Percentiles rank a stretch among this genome's conserved stretches.
Conservation (phyloP, 2,113 vertebrate genomes). For the Camarhynchus parvulus region DNA sequence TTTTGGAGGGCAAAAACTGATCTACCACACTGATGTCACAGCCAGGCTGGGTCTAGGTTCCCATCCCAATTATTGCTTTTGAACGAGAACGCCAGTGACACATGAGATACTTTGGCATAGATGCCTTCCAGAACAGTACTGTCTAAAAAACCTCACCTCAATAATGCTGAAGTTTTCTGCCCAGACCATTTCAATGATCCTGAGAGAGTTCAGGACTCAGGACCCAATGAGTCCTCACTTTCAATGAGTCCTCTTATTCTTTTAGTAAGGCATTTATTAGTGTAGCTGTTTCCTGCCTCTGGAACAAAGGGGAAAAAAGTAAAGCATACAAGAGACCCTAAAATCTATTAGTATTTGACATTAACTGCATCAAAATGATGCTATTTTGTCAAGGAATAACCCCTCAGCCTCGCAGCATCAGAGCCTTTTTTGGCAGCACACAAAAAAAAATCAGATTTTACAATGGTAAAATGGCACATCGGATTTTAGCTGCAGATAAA, state of each 20-base stretch:
- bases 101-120: background rate
- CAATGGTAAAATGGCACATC: background rate
- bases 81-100: background rate
- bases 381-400: background rate
- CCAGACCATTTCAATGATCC: background rate
- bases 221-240: background rate
- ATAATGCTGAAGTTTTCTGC: background rate
- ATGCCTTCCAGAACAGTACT: background rate
- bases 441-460: background rate
- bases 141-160: background rate
- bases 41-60: background rate
- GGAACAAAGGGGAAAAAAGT: background rate
- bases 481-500: background rate
- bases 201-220: background rate
- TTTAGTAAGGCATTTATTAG: background rate
- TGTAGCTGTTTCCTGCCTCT: background rate
- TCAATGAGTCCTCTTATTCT: background rate
- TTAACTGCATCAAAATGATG: background rate
- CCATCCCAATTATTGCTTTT: background rate
- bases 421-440: background rate
- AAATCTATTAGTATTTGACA: background rate
- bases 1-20: background rate
- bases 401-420: background rate
- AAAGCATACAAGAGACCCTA: background rate
- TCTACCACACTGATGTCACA: accelerated